Percentiles rank a stretch among this genome's conserved stretches.
phyloP scores from a whole-genome alignment of 2,888 invertebrate genomes.

The Trichopria drosophilae region DNA sequence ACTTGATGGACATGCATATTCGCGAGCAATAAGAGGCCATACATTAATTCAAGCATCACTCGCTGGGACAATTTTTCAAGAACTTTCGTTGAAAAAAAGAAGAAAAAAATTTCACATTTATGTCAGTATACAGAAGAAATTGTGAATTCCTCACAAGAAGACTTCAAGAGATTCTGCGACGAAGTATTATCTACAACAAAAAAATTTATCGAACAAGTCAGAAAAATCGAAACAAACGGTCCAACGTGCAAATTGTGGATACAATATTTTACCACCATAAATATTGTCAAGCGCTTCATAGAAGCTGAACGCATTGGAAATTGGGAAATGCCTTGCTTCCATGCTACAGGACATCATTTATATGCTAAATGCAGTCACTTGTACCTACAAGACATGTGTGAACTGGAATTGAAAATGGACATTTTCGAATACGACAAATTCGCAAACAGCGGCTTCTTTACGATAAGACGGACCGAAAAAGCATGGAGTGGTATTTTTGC shows the following conservation, averaged over 20 bases:
- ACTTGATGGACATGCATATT: constrained; percentile 44
- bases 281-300: constrained; percentile 42
- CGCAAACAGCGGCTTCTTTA: constrained; percentile 32
- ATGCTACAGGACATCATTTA: constrained; percentile 44
- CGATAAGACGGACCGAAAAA: constrained; percentile 36
- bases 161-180: not conserved
- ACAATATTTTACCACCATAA: constrained; percentile 42
- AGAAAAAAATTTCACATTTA: constrained; percentile 16
- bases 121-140: not conserved
- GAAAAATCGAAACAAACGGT: constrained; percentile 32
- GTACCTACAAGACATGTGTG: constrained; percentile 53
- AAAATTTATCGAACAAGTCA: constrained; percentile 11
- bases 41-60: constrained; percentile 35
- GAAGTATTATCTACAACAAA: not conserved
- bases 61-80: not conserved
- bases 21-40: constrained; percentile 41
- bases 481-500: too few relatives aligned
- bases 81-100: constrained; percentile 16
- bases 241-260: constrained; percentile 40
- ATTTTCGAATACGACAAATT: constrained; percentile 36
- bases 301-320: constrained; percentile 45
- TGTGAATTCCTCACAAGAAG: not conserved
- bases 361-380: constrained; percentile 46
- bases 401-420: constrained; percentile 35
- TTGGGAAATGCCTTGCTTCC: too few relatives aligned